Conservation (phyloP, 2,797 vertebrate genomes). For the Pithecia hirsuta region DNA sequence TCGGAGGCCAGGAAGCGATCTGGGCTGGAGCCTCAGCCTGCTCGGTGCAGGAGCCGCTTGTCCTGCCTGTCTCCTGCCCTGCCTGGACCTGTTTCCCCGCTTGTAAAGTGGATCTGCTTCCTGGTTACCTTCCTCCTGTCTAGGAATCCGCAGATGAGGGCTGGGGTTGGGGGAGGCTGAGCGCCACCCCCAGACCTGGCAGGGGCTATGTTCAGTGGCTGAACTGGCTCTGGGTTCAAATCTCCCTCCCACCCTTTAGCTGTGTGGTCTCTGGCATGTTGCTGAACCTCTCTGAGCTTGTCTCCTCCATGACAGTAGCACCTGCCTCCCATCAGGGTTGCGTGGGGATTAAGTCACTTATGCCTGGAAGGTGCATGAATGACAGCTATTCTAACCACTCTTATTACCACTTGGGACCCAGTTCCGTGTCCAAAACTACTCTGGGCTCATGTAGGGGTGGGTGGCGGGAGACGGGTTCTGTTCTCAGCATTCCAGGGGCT, state of each 20-base stretch:
- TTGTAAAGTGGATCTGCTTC: neutral
- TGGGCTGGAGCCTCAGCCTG: neutral
- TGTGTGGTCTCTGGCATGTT: neutral
- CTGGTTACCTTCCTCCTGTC: neutral
- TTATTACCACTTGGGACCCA: accelerated
- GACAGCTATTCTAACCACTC: neutral
- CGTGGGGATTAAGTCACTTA: neutral
- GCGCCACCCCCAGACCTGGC: neutral
- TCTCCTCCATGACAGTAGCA: neutral
- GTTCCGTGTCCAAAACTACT: too few relatives aligned
- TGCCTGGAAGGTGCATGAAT: neutral
- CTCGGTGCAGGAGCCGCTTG: neutral
- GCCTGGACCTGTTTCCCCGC: neutral
- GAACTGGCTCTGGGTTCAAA: neutral
- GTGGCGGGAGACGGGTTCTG: accelerated
- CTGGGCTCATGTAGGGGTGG: accelerated
- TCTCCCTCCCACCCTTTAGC: neutral
- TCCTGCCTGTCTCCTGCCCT: neutral
- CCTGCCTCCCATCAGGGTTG: neutral
- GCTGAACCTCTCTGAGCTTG: neutral
- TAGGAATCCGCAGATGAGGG: neutral
- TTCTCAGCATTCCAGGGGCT: neutral
- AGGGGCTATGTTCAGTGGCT: neutral
- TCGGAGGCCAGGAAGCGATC: neutral
- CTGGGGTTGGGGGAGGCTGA: too few relatives aligned